Conservation (phyloP, 2,113 vertebrate genomes). For the Gambusia affinis region DNA sequence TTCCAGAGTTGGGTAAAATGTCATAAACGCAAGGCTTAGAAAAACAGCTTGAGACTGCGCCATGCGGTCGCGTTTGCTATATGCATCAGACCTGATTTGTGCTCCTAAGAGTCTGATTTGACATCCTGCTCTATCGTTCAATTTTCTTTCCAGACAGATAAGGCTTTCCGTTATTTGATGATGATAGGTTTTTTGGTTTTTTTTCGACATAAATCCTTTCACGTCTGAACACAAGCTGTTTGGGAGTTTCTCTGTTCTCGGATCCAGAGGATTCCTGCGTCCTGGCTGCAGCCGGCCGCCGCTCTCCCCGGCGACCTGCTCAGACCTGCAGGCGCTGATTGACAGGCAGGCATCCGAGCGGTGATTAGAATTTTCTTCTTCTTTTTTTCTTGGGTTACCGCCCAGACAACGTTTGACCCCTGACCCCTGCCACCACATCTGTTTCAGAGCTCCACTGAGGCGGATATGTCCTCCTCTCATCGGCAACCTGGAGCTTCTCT, state of each 20-base stretch:
- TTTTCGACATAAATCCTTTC: slow-evolving; percentile 37
- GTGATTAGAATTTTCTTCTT: slow-evolving; percentile 77
- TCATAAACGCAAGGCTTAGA: slow-evolving; percentile 79
- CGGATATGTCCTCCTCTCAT: slow-evolving; percentile 22
- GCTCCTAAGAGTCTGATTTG: slow-evolving; percentile 64
- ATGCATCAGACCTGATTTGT: slow-evolving; percentile 75
- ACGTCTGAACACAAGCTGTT: slow-evolving; percentile 9
- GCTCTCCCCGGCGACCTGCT: slow-evolving; percentile 54
- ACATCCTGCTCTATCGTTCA: slow-evolving; percentile 63
- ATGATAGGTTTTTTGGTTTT: slow-evolving; percentile 28
- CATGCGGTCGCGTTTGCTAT: slow-evolving; percentile 74
- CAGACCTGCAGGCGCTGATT: slow-evolving; percentile 76
- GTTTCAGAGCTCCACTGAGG: slow-evolving; percentile 68
- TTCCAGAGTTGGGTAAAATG: slow-evolving; percentile 77
- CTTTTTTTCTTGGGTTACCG: slow-evolving; percentile 58
- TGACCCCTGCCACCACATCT: slow-evolving; percentile 78
- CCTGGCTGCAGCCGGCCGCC: not conserved
- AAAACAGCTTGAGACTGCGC: slow-evolving; percentile 73
- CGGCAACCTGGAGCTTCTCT: slow-evolving; percentile 12
- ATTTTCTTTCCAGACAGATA: slow-evolving; percentile 58
- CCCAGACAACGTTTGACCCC: slow-evolving; percentile 79
- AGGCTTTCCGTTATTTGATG: slow-evolving; percentile 25
- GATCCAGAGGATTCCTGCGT: slow-evolving; percentile 25
- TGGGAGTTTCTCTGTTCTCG: not conserved
- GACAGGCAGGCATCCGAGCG: slow-evolving; percentile 76